Evolutionary conservation across 2,113 vertebrate genomes (phyloP), one percentile per base, ranked within the genome.

Genomic region (Lepisosteus oculatus): DNA sequence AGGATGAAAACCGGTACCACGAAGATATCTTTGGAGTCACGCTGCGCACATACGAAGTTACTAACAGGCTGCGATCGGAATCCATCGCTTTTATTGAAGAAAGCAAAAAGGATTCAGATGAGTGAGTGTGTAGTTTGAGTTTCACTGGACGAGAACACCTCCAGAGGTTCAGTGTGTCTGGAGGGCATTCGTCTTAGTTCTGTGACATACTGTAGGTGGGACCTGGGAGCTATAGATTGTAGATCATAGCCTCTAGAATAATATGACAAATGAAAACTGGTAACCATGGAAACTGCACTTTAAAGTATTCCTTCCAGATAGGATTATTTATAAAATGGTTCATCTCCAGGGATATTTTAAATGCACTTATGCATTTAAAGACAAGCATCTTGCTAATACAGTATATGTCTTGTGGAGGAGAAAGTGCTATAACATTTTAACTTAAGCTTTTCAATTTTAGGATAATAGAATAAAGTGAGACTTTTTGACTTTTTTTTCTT

Each of bases 1-100:
- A 99, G 97, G 97, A 98, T 80, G 96, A 98, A 89, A 95, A 95
- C 81, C 94, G 95, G 65, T 99, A 99, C 84, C 97, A 99, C 0
- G 97, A 99, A 84, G 97, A 99, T 80, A 99, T 99, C 81, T 99
- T 99, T 5, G 97, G 97, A 2, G 96, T 99, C 83, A 99, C 97
- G 74, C 89, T 99, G 83, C 91, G 97, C 29, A 99, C 97, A 0
- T 98, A 99, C 0, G 97, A 99, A 86, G 97, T 99, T 87, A 99
- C 97, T 80, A 99, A 97, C 87, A 93, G 97, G 76, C 94, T 99
- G 84, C 93, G 97, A 74, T 99, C 97, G 0, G 97, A 98, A 88
- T 99, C 97, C 68, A 99, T 99, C 9, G 97, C 97, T 14, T 98
- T 93, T 90, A 99, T 96, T 8, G 97, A 98, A 81, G 97, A 99